phyloP scores from a whole-genome alignment of 2,113 vertebrate genomes.

The Nesoenas mayeri region DNA sequence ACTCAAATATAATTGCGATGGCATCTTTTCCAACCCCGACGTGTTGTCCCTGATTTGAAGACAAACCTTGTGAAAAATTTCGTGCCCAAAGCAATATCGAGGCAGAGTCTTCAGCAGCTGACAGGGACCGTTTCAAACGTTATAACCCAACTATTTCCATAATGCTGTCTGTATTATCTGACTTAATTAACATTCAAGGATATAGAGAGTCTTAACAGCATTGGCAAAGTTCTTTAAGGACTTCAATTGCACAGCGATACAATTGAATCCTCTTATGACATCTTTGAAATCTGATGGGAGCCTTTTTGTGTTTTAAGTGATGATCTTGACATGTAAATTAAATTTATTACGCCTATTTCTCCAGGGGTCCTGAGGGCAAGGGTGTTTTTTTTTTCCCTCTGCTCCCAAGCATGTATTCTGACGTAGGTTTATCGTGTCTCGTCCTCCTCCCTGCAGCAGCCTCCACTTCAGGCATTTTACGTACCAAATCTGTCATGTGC shows the following conservation, averaged over 20 bases:
- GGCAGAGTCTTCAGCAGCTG: background rate
- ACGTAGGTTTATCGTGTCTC: background rate
- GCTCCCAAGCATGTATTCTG: background rate
- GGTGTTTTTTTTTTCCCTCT: background rate
- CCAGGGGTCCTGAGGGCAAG: background rate
- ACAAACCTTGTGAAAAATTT: background rate
- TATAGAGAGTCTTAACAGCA: background rate
- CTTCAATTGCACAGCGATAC: background rate
- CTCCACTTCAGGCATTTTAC: background rate
- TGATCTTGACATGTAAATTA: constrained; percentile 10
- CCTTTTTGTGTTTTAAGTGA: background rate
- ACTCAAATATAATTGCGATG: background rate
- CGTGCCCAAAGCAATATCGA: background rate
- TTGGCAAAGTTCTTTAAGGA: constrained; percentile 7
- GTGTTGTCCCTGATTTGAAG: background rate
- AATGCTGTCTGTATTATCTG: background rate
- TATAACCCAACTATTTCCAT: background rate
- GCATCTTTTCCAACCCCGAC: background rate
- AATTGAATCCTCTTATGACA: background rate
- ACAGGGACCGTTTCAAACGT: background rate
- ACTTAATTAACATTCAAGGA: background rate
- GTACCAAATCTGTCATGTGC: background rate
- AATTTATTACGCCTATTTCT: background rate
- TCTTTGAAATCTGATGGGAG: background rate
- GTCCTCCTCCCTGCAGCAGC: background rate